Percentiles rank a stretch among this genome's conserved stretches.
These are phyloP conservation scores for Ctena decussata DNA, from an alignment of 2,888 invertebrate species.

Conservation along the genomic window DNA sequence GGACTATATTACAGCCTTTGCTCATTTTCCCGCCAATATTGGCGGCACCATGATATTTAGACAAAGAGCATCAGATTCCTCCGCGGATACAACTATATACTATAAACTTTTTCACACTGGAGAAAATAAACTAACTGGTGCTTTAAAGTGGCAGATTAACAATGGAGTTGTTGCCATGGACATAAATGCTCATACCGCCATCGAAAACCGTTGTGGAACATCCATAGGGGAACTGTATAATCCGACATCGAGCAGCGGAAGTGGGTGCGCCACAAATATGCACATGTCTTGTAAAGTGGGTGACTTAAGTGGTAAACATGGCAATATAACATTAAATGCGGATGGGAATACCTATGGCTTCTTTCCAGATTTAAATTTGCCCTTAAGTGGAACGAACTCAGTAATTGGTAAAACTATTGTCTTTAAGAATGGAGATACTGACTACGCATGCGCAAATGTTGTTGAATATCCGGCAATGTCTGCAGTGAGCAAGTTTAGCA, in stretches of 20 bases:
- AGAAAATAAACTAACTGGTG: conserved; percentile 16
- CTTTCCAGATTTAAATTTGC: conserved; percentile 70
- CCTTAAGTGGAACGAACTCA: conserved; percentile 65
- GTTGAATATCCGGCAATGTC: conserved; percentile 73
- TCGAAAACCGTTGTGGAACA: conserved; percentile 49
- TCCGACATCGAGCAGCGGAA: conserved; percentile 35
- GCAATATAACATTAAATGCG: conserved; percentile 58
- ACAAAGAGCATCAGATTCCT: conserved; percentile 47
- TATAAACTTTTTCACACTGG: conserved; percentile 61
- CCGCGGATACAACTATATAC: conserved; percentile 67
- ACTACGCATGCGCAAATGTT: conserved; percentile 91
- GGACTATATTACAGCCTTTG: conserved; percentile 70
- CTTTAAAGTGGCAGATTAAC: conserved; percentile 64
- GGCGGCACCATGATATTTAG: conserved; percentile 74
- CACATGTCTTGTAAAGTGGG: conserved; percentile 70
- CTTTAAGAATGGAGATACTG: conserved; percentile 47
- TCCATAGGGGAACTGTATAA: conserved; percentile 62
- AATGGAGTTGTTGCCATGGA: conserved; percentile 59
- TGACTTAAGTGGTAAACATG: conserved; percentile 72
- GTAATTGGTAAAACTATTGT: conserved; percentile 70
- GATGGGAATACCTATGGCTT: conserved; percentile 44
- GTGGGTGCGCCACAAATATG: conserved; percentile 44
- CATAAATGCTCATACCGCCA: conserved; percentile 43
- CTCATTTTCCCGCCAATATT: conserved; percentile 61
- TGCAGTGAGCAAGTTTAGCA: conserved; percentile 80